Evolutionary conservation across 2,888 invertebrate species (phyloP), one percentile per base, ranked within the genome.

Genomic region (Megastigmus dorsalis): DNA sequence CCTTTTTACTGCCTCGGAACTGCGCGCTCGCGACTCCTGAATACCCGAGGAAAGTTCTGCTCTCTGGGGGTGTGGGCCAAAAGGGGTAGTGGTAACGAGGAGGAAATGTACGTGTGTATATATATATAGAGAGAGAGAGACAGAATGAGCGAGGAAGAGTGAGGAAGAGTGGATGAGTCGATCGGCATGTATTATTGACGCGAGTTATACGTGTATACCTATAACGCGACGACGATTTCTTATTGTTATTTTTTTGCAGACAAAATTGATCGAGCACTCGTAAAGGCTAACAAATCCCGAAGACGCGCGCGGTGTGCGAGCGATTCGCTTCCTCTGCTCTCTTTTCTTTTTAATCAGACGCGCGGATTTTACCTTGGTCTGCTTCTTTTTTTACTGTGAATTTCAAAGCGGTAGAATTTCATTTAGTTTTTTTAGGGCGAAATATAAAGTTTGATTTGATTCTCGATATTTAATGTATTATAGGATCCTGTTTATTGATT

Each of bases 1-100:
- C 79, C 81, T 83, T 85, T 85, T 85, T 84, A 84, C 83, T 80
- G 82, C 81, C 81, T 78, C 80, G 82, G 81, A 84, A 84, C 83
- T 80, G 81, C 50, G 62, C 50, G 59, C 30, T 23, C 9, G 36
- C 20, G n/a, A n/a, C n/a, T n/a, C 3, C 18, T 3, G 15, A 15
- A 52, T 28, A 30, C 28, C 13, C 15, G 13, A 15, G 15, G 62
- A 50, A 60, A 36, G 57, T 73, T 52, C 59, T n/a, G n/a, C n/a
- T n/a, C n/a, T n/a, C n/a, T n/a, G n/a, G n/a, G n/a, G n/a, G n/a
- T n/a, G n/a, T n/a, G n/a, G n/a, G n/a, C n/a, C n/a, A n/a, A n/a
- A n/a, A n/a, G n/a, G n/a, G n/a, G n/a, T n/a, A n/a, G n/a, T n/a
- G 33, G 55, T 15, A 23, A 28, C 18, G 62, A 28, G 30, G n/a